Evolutionary conservation across 2,888 invertebrate genomes (phyloP), one percentile per base, ranked within the genome.

Genomic region (Bursaphelenchus okinawaensis): DNA sequence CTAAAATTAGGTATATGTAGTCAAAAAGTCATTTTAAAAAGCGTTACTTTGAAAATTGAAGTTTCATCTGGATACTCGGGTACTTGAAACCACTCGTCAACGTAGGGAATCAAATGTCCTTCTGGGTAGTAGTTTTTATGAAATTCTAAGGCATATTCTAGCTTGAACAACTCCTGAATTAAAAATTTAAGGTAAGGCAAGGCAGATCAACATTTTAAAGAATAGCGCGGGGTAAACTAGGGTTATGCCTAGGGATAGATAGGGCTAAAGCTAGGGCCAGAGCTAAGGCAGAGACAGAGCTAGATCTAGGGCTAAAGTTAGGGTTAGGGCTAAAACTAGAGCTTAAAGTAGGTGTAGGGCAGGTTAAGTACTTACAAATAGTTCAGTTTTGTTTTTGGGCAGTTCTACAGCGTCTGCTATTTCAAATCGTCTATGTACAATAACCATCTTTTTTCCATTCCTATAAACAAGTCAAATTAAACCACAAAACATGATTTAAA

Each of bases 341-440:
- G n/a, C n/a, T n/a, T n/a, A n/a, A n/a, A n/a, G n/a, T n/a, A n/a
- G n/a, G n/a, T n/a, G n/a, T n/a, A n/a, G n/a, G n/a, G n/a, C n/a
- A n/a, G n/a, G 6, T 40, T 3, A 56, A 4, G 2, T 24, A 40
- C 40, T 4, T 40, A 40, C 40, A 4, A 40, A 40, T 54, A 54
- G 19, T 54, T 54, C 27, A 24, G 23, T 23, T 19, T 54, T 54
- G 27, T 6, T 57, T 26, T 20, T 27, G 22, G 57, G 57, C 7
- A 57, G 4, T 7, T 24, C 31, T 12, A 16, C 65, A 8, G 52
- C 51, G 16, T 62, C 22, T 22, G 31, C 26, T 9, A 69, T 19
- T 68, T 68, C 68, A 58, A 68, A 68, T 26, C 68, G 50, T 12
- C 69, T 26, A 66, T 68, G 68, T 12, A 68, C 59, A 8, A 68